Percentiles rank a stretch among this genome's conserved stretches.
These are phyloP conservation scores for Halichoeres trimaculatus DNA, from an alignment of 2,113 vertebrate genomes.

Conservation along the genomic window DNA sequence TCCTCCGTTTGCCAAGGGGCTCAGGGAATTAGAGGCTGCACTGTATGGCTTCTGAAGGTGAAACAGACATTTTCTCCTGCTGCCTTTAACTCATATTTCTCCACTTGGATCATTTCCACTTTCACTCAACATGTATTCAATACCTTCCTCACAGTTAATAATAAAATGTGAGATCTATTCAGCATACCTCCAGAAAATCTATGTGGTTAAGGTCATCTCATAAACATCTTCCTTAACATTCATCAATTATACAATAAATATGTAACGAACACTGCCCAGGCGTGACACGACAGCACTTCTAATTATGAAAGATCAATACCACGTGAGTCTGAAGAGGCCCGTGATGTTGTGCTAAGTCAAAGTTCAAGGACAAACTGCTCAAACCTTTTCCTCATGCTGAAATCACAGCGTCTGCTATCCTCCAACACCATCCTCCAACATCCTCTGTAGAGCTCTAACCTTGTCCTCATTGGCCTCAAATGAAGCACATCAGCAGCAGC, in stretches of 20 bases:
- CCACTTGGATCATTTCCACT: background rate
- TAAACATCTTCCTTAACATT: background rate
- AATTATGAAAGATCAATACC: constrained; percentile 1
- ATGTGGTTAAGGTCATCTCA: constrained; percentile 9
- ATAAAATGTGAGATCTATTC: constrained; percentile 7
- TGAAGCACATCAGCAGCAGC: background rate
- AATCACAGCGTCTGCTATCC: background rate
- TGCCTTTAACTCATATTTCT: constrained; percentile 2
- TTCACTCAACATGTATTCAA: background rate
- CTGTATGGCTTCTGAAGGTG: background rate
- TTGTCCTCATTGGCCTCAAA: background rate
- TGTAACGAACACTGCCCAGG: background rate
- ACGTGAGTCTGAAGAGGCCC: background rate
- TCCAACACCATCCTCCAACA: background rate
- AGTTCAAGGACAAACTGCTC: constrained; percentile 6
- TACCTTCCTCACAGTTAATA: constrained; percentile 6
- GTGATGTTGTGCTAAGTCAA: background rate
- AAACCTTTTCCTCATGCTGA: background rate
- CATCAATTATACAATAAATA: constrained; percentile 11
- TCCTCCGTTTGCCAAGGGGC: constrained; percentile 20
- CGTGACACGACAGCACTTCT: background rate
- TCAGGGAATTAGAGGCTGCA: background rate
- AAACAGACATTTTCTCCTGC: background rate
- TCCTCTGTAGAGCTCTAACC: background rate
- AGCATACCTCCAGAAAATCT: background rate